Percentiles rank a stretch among this genome's conserved stretches.
Conservation (phyloP, 2,113 vertebrate genomes). For the Anolis sagrei region DNA sequence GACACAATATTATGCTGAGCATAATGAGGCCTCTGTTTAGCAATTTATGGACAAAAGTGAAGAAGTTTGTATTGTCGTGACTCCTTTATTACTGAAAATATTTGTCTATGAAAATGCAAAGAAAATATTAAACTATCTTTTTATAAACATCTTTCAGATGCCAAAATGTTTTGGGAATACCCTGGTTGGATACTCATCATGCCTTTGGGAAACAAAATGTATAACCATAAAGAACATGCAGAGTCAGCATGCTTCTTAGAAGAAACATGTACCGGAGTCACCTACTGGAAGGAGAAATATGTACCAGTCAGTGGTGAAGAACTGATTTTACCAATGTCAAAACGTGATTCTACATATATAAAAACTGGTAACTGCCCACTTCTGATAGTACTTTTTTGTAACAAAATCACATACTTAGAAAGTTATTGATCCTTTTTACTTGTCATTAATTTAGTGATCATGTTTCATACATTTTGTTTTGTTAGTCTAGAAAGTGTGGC, state of each 20-base stretch:
- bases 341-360: neutral
- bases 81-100: neutral
- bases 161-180: conserved; percentile 23
- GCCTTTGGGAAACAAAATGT: conserved; percentile 1
- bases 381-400: neutral
- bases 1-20: neutral
- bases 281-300: conserved; percentile 15
- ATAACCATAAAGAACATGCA: conserved; percentile 20
- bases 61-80: neutral
- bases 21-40: neutral
- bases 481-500: too few relatives aligned
- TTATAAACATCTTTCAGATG: conserved; percentile 29
- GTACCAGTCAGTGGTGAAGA: conserved; percentile 36
- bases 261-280: conserved; percentile 34
- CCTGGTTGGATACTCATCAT: neutral
- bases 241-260: conserved; percentile 36
- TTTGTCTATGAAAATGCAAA: neutral
- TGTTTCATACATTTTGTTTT: neutral
- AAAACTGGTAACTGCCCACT: conserved; percentile 28
- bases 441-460: neutral
- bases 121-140: neutral
- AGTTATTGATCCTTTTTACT: neutral
- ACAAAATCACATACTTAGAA: neutral
- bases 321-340: neutral
- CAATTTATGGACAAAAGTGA: neutral